Evolutionary conservation across 2,888 invertebrate species (phyloP), one percentile per base, ranked within the genome.

Genomic region (Heliconius sara): DNA sequence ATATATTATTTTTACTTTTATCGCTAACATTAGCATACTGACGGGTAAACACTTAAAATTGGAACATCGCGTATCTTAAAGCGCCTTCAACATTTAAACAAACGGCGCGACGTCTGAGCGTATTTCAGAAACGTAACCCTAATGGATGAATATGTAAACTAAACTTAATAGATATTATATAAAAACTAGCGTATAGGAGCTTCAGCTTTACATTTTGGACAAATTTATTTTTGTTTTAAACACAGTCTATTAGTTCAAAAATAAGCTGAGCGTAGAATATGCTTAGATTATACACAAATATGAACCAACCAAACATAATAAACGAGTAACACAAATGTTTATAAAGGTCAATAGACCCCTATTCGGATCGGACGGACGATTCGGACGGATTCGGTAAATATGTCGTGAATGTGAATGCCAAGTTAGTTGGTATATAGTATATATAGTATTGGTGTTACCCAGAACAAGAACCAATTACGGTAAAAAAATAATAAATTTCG

Each of bases 91-190:
- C 76, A 76, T 76, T 76, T 70, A 76, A 71, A 57, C 71, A 65
- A 76, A 76, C 76, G 63, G 52, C 57, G 57, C 57, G 57, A 22
- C 43, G 65, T 25, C 76, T 66, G 71, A 71, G 66, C 70, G 63
- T 71, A 76, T 72, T 76, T 71, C 71, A 79, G 79, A 79, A 76
- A 72, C 67, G 67, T 78, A 78, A 78, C 73, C 78, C 39, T 73
- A 74, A 78, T 73, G 67, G 78, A 73, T 39, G 39, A 39, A 57
- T 39, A 63, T 74, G 39, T 74, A 47, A 47, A 43, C n/a, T 16
- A 25, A 47, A 74, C n/a, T 57, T 74, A 22, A 22, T 47, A 16
- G 47, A 47, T 47, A 47, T 47, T 16, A 5, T 47, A 16, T 47
- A 47, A 43, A 43, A 47, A 16, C 47, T 57, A 7, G 7, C 22